A percentile compares a stretch with the other conserved stretches of the same genome.
phyloP scores from a whole-genome alignment of 2,113 vertebrate species.

The Sarotherodon lohbergeri region DNA sequence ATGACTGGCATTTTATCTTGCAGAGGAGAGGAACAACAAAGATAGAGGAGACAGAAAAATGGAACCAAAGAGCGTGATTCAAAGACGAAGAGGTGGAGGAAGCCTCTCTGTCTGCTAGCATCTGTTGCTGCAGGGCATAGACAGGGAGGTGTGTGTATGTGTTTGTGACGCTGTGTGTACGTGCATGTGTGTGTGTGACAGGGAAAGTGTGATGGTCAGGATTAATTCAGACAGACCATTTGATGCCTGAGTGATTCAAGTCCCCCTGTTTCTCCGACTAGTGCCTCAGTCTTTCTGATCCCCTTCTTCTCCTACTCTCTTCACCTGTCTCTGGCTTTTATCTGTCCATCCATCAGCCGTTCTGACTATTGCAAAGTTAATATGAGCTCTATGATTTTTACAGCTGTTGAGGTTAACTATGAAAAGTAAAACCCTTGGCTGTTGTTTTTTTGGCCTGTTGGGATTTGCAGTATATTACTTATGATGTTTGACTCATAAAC shows the following conservation, averaged over 20 bases:
- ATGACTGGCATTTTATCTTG: slow-evolving; percentile 64
- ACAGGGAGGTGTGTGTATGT: slow-evolving; percentile 11
- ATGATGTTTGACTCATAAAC: not conserved
- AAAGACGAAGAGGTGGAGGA: slow-evolving; percentile 38
- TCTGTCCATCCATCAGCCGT: not conserved
- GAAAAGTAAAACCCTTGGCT: not conserved
- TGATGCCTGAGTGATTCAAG: slow-evolving; percentile 52
- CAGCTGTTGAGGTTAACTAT: not conserved
- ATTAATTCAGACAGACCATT: slow-evolving; percentile 65
- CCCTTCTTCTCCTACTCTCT: not conserved
- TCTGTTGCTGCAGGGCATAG: slow-evolving; percentile 51
- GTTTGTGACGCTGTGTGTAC: not conserved
- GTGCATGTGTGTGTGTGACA: slow-evolving; percentile 5
- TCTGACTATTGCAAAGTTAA: not conserved
- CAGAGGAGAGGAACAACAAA: slow-evolving; percentile 40
- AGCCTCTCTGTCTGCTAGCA: slow-evolving; percentile 37
- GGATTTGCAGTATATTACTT: not conserved
- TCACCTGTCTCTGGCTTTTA: not conserved
- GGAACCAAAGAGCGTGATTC: slow-evolving; percentile 20
- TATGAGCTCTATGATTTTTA: not conserved
- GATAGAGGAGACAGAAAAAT: slow-evolving; percentile 36
- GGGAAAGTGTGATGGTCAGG: slow-evolving; percentile 40
- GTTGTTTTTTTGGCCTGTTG: not conserved
- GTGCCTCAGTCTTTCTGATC: slow-evolving; percentile 1
- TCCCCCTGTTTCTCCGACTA: slow-evolving; percentile 34